These are phyloP conservation scores for Acanthochromis polyacanthus DNA, from an alignment of 2,113 vertebrate genomes.

Conservation along the genomic window DNA sequence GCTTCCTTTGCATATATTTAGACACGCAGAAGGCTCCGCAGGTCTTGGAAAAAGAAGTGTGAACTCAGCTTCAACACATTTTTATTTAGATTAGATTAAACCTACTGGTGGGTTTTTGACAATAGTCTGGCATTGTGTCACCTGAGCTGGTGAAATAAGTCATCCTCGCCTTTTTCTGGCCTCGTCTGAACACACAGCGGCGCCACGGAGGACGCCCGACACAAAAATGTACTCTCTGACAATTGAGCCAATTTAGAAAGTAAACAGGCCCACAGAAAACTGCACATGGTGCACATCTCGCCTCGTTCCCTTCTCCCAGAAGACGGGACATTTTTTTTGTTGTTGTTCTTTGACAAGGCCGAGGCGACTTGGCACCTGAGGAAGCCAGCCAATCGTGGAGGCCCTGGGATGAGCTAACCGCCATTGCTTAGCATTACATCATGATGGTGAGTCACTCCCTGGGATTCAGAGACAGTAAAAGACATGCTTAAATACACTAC, in stretches of 20 bases:
- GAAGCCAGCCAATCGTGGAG: conserved; percentile 61
- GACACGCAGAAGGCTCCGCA: neutral
- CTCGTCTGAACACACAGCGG: conserved; percentile 11
- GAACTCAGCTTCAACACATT: neutral
- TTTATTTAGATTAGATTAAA: neutral
- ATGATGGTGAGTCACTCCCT: conserved; percentile 77
- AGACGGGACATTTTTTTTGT: neutral
- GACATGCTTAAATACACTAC: conserved; percentile 28
- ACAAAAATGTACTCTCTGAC: conserved; percentile 51
- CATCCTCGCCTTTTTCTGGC: conserved; percentile 34
- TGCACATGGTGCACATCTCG: conserved; percentile 55
- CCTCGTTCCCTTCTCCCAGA: conserved; percentile 47
- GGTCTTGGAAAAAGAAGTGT: conserved; percentile 14
- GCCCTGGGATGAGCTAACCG: conserved; percentile 65
- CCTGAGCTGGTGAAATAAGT: conserved; percentile 34
- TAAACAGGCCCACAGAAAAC: conserved; percentile 63
- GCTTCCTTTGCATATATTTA: conserved; percentile 21
- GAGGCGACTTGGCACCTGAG: conserved; percentile 58
- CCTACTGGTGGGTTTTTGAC: neutral
- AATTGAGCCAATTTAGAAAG: conserved; percentile 60
- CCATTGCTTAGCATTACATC: conserved; percentile 81
- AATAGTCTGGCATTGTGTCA: conserved; percentile 14
- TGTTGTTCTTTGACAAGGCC: conserved; percentile 49
- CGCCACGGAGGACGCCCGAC: conserved; percentile 37
- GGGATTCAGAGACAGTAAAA: conserved; percentile 56